A percentile compares a stretch with the other conserved stretches of the same genome.
phyloP scores from a whole-genome alignment of 2,113 vertebrate species.

The Otis tarda region DNA sequence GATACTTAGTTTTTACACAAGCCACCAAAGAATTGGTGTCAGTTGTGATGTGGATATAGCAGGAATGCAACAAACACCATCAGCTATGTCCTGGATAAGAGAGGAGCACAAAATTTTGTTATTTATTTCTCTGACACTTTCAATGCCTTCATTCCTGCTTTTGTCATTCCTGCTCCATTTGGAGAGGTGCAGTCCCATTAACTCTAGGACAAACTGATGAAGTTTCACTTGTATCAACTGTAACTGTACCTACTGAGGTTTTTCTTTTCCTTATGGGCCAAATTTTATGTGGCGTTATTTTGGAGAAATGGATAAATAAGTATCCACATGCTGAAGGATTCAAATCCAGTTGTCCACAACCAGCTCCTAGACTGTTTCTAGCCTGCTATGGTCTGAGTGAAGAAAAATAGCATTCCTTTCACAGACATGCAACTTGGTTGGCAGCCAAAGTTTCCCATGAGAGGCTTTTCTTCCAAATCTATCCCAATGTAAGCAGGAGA shows the following conservation, averaged over 20 bases:
- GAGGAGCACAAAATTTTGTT: neutral
- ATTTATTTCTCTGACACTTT: neutral
- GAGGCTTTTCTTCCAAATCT: neutral
- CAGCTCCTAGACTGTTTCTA: neutral
- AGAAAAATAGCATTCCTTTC: neutral
- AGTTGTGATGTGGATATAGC: neutral
- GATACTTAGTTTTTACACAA: neutral
- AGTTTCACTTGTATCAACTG: neutral
- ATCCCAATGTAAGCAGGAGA: neutral
- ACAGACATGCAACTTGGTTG: neutral
- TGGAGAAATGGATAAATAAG: neutral
- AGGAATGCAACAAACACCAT: neutral
- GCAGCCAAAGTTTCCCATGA: neutral
- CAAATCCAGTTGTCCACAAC: neutral
- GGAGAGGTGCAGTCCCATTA: neutral
- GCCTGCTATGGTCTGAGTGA: neutral
- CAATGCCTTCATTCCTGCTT: neutral
- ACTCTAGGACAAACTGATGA: neutral
- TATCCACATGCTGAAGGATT: neutral
- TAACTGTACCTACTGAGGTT: neutral
- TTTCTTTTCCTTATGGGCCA: neutral
- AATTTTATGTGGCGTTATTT: neutral
- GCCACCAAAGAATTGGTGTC: neutral
- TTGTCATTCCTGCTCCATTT: neutral
- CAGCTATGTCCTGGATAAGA: neutral